Evolutionary conservation across 2,113 vertebrate genomes (phyloP), one percentile per base, ranked within the genome.

Genomic region (Calypte anna): DNA sequence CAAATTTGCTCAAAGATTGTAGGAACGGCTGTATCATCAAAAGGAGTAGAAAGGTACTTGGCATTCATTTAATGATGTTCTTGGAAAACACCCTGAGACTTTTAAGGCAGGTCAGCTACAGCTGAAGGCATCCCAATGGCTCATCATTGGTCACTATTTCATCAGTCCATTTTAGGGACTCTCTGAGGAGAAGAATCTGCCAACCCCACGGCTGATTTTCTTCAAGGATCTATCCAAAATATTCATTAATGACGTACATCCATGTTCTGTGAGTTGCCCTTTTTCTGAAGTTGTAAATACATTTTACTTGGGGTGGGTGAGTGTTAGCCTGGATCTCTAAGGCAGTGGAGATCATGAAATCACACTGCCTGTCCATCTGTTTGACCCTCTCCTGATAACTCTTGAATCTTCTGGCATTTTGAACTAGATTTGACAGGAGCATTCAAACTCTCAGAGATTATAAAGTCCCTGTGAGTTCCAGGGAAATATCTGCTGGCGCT

Each of bases 391-490:
- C 80, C 69, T 78, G 88, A 57, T 75, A 88, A 86, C 67, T 93
- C 82, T 43, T 61, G 88, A 90, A 78, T 88, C 68, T n/a, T 92
- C 86, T 61, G 50, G 91, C 64, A 76, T 95, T 92, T 92, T 86
- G 86, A 84, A 84, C 73, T 36, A 86, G 53, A 90, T 88, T 74
- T 91, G 59, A 95, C 63, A 88, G 76, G 6, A 0, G 72, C 79
- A 64, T 62, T 94, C 44, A 44, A 83, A 55, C 55, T 93, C 88
- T 74, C 5, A 1, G 92, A 90, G 86, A 93, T 90, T 23, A 96
- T 96, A 68, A 94, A 95, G 77, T 86, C 77, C 69, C 73, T 88
- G 25, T 84, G 94, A 93, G 83, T 92, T 92, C 89, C 94, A 94
- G 86, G 81, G 91, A 94, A 92, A 93, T 92, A 92, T 96, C 82